Evolutionary conservation across 2,888 invertebrate species (phyloP).

Genomic region (Laothoe populi): DNA sequence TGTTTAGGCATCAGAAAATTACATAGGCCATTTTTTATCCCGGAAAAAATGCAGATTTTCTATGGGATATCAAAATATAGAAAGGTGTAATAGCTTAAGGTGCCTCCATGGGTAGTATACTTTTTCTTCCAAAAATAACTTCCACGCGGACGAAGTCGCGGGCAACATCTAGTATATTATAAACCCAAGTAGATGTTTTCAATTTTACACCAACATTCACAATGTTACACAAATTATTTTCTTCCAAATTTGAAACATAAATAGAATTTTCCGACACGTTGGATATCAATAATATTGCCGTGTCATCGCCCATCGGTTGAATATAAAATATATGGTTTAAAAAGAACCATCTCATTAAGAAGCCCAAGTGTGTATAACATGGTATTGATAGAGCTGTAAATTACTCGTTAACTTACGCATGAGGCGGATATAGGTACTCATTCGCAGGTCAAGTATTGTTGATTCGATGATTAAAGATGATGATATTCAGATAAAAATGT

Average conservation of each 20-base stretch:
- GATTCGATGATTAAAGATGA: conserved; percentile 49
- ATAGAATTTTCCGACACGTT: neutral
- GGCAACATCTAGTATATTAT: neutral
- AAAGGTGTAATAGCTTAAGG: no score
- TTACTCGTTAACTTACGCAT: conserved; percentile 8
- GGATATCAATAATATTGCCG: neutral
- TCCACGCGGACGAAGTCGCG: no score
- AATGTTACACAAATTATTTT: neutral
- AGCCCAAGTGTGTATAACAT: neutral
- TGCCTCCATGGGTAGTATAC: no score
- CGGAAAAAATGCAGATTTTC: no score
- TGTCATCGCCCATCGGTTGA: neutral
- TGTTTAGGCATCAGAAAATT: no score
- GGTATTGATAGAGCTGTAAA: conserved; percentile 12
- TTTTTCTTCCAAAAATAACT: no score
- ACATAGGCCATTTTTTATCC: no score
- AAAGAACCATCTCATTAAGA: conserved; percentile 18
- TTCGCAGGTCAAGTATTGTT: conserved; percentile 44
- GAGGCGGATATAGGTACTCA: conserved; percentile 37
- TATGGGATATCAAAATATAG: no score
- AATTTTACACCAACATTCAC: neutral
- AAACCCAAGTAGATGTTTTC: neutral
- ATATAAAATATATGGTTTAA: neutral
- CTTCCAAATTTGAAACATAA: neutral
- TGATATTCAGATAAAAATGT: conserved; percentile 55